Evolutionary conservation across 2,888 invertebrate species (phyloP).

Genomic region (Lycocerus yunnanus): DNA sequence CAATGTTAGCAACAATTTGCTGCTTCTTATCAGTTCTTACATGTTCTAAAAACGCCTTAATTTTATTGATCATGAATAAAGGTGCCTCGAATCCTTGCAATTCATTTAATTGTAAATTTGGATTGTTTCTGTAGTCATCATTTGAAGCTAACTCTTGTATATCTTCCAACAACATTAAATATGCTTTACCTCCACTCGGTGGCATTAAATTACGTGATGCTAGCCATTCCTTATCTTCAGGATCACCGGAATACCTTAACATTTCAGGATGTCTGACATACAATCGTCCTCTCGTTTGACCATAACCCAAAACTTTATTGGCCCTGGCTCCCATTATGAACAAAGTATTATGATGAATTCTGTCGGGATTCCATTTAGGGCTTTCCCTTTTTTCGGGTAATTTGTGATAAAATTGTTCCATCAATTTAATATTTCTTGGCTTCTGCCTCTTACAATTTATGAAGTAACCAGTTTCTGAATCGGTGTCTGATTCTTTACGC

Average conservation of each 20-base stretch:
- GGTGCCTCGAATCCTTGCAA: conserved; percentile 78
- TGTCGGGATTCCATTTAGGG: conserved; percentile 75
- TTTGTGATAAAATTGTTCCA: conserved; percentile 56
- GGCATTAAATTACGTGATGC: conserved; percentile 76
- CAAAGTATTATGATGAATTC: conserved; percentile 71
- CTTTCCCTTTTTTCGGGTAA: conserved; percentile 59
- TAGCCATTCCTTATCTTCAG: conserved; percentile 81
- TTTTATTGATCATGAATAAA: conserved; percentile 74
- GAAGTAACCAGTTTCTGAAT: conserved; percentile 61
- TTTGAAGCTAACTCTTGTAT: conserved; percentile 74
- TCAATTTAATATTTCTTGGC: conserved; percentile 50
- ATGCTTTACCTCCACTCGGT: conserved; percentile 78
- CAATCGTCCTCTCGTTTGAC: conserved; percentile 74
- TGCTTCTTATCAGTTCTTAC: conserved; percentile 51
- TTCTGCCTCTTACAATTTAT: conserved; percentile 51
- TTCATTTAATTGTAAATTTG: conserved; percentile 68
- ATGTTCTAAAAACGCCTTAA: conserved; percentile 66
- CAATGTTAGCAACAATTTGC: conserved; percentile 38
- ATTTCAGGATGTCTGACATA: conserved; percentile 79
- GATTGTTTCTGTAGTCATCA: conserved; percentile 72
- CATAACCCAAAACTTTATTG: conserved; percentile 74
- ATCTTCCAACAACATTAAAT: conserved; percentile 78
- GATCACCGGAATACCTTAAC: conserved; percentile 73
- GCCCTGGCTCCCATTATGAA: conserved; percentile 83
- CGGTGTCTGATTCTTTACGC: conserved; percentile 70